Conservation (phyloP, 2,888 invertebrate genomes). For the Ligdia adustata region DNA sequence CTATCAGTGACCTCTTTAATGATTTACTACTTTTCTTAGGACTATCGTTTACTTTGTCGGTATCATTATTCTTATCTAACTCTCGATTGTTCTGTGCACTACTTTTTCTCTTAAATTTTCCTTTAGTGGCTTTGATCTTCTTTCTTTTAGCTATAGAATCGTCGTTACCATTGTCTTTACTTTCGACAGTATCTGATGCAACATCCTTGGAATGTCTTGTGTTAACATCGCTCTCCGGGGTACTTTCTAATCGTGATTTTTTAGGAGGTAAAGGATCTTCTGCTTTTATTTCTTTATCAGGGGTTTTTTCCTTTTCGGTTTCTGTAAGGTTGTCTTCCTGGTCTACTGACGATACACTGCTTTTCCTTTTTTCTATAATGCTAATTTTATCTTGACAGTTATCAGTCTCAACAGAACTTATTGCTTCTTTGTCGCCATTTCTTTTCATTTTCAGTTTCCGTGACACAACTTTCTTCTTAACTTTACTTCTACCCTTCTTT, state of each 20-base stretch:
- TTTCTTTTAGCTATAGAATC: conserved; percentile 62
- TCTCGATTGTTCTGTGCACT: conserved; percentile 44
- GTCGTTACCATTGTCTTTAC: conserved; percentile 52
- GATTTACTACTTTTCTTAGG: conserved; percentile 62
- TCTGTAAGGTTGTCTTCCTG: conserved; percentile 60
- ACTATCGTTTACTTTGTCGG: conserved; percentile 50
- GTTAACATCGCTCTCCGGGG: conserved; percentile 61
- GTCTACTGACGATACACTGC: conserved; percentile 73
- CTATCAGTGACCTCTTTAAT: conserved; percentile 66
- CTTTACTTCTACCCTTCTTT: conserved; percentile 65
- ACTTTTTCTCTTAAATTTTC: conserved; percentile 72
- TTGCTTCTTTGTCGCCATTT: conserved; percentile 56
- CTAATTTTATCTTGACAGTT: conserved; percentile 69
- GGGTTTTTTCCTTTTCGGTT: conserved; percentile 59
- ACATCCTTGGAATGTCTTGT: conserved; percentile 71
- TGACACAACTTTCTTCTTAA: conserved; percentile 63
- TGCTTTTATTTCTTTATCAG: conserved; percentile 59
- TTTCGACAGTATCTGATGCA: conserved; percentile 52
- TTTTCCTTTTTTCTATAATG: conserved; percentile 74
- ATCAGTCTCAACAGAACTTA: conserved; percentile 62
- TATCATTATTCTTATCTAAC: conserved; percentile 43
- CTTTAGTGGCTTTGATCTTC: conserved; percentile 73
- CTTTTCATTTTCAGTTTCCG: conserved; percentile 57
- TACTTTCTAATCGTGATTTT: conserved; percentile 71
- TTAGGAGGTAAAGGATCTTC: conserved; percentile 72